phyloP scores from a whole-genome alignment of 2,113 vertebrate species.

The Strix aluco region DNA sequence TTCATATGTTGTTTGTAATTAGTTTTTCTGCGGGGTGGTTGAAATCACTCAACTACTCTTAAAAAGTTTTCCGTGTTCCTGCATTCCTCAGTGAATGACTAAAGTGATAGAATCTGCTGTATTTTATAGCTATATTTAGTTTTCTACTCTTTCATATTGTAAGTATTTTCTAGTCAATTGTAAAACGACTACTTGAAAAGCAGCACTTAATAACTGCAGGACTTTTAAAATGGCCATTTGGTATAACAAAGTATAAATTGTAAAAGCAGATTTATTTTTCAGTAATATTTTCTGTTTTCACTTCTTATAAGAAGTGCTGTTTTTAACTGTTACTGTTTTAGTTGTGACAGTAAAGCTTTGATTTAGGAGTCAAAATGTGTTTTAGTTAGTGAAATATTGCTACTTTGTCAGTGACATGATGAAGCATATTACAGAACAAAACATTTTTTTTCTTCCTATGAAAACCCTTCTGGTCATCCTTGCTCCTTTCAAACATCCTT shows the following conservation, averaged over 20 bases:
- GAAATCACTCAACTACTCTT: background rate
- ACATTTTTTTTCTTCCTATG: background rate
- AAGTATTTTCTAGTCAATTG: background rate
- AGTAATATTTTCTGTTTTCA: background rate
- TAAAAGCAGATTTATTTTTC: background rate
- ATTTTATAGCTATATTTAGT: background rate
- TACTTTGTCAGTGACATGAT: background rate
- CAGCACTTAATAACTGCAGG: background rate
- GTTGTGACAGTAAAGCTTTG: background rate
- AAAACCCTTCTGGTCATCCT: background rate
- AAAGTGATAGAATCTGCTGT: background rate
- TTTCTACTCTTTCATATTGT: background rate
- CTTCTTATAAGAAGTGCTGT: background rate
- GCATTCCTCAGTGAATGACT: background rate
- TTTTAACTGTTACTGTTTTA: background rate
- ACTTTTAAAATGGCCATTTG: background rate
- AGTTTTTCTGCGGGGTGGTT: background rate
- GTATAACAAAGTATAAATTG: background rate
- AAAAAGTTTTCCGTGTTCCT: background rate
- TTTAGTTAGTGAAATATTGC: background rate
- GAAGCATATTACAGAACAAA: background rate
- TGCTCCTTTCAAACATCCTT: background rate
- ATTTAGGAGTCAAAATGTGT: background rate
- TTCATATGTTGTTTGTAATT: background rate
- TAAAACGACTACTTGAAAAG: background rate